Base-by-base conservation (phyloP, 2,113 vertebrate genomes). In the Empidonax traillii region DNA sequence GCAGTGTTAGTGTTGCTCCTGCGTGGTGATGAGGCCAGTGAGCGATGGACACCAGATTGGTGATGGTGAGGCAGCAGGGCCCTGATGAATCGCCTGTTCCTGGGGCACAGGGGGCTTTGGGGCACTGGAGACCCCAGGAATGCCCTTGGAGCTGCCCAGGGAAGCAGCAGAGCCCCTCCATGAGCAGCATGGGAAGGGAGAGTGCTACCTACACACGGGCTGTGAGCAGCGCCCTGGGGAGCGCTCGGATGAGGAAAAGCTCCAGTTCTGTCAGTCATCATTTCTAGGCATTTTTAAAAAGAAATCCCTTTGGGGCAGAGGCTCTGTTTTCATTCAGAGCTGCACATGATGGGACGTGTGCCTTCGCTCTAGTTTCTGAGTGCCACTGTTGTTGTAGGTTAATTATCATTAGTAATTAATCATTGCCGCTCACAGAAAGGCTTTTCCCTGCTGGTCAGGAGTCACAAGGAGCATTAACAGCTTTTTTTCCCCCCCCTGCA, bases 381-480 rank as follows among this genome's bases (percentile, higher is more conserved):
- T 14, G 68, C 51, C 67, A 21, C 63, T 93, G 74, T 78, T 72
- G 62, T 62, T 78, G 53, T 67, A 80, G 79, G 88, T 93, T 97
- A 91, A 89, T 96, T 91, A 91, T 91, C 7, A 0, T 76, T 77
- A 80, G 90, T 87, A 90, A 95, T 91, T 93, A 89, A 81, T 88
- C 78, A 86, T 63, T 39, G 55, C 39, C 10, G 12, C 63, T 80
- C 58, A 35, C 33, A 63, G 63, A 83, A 91, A 87, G 78, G 43
- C 30, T 85, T 90, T 83, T 89, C 71, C 30, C 62, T 82, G 44
- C 52, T 78, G 62, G 61, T 92, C 59, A 58, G 37, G 37, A 92
- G 66, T 51, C 8, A 4, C 35, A 37, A 2, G 0, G 52, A 75
- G 55, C n/a, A 43, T 73, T 85, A 76, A 27, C 37, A 83, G 37